phyloP scores from a whole-genome alignment of 2,113 vertebrate species.

The Lepus europaeus region DNA sequence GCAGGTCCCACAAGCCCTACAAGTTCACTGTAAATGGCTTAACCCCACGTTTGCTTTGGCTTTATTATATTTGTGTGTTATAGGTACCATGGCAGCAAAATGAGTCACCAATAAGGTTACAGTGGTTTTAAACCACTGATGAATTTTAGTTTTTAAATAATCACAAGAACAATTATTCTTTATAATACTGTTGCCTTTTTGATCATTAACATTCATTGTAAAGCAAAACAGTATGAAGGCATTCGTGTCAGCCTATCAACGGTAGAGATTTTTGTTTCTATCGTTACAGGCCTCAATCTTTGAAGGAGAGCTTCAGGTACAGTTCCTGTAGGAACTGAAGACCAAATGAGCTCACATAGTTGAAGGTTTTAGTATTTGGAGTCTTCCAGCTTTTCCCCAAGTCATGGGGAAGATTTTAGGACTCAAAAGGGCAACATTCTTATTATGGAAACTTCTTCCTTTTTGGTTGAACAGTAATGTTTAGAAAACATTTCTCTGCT shows the following conservation, averaged over 20 bases:
- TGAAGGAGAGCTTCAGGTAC: background rate
- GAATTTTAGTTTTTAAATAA: background rate
- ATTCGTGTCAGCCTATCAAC: background rate
- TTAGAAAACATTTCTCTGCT: background rate
- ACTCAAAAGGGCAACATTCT: too few relatives aligned
- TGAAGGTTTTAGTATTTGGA: background rate
- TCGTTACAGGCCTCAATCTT: background rate
- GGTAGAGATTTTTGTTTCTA: background rate
- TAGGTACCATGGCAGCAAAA: background rate
- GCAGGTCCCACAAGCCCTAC: accelerated
- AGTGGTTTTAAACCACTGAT: background rate
- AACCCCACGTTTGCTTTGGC: background rate
- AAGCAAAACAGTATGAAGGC: background rate
- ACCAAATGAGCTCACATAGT: background rate
- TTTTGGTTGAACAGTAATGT: too few relatives aligned
- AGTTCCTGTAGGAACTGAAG: background rate
- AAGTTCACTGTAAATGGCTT: background rate
- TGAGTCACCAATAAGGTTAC: background rate
- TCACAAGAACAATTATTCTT: background rate
- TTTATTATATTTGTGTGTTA: background rate
- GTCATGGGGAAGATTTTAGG: too few relatives aligned
- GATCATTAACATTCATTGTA: background rate
- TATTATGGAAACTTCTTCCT: too few relatives aligned
- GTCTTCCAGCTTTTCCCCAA: background rate
- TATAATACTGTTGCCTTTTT: background rate